Base-by-base conservation (phyloP, 2,888 invertebrate genomes). In the Myathropa florea region DNA sequence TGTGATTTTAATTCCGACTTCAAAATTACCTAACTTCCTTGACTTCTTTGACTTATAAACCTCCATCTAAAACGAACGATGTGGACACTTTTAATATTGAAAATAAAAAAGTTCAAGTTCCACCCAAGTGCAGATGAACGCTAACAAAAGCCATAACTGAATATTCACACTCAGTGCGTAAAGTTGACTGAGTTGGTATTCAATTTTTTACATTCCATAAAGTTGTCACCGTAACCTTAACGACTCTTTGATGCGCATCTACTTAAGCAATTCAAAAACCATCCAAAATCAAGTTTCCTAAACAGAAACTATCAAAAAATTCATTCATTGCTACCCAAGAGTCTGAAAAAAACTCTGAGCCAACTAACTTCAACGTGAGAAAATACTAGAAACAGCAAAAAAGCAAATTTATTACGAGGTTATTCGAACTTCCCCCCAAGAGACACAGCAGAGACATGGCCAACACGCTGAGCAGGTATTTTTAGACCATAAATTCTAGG, bases 401-500 rank as follows among this genome's bases (percentile, higher is more conserved):
- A 9, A 18, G 18, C 12, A 24, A 57, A 24, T 57, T 57, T 23
- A 57, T 24, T 57, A 14, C 23, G 57, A 57, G 24, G 12, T 4
- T 12, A 23, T 57, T 46, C 46, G 23, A 57, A 57, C 24, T 24
- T 24, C 57, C 23, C 57, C 24, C 57, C 24, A 24, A 7, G 46
- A 46, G 46, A 46, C 23, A 24, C 6, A 57, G 7, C 24, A 14
- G 57, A 57, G 24, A 24, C 57, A 57, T 18, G 46, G 46, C 46
- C 18, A 46, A 18, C 46, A 33, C 63, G n/a, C 23, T 28, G 6
- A 60, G 28, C 24, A 36, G n/a, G 18, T 67, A 76, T 76, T 76
- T 76, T 76, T 76, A 60, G 75, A 60, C 23, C 28, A 23, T 39
- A 65, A 46, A 65, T 23, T n/a, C 9, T 26, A 36, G 26, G 18